Conservation (phyloP, 2,888 invertebrate genomes). For the Labia minor region DNA sequence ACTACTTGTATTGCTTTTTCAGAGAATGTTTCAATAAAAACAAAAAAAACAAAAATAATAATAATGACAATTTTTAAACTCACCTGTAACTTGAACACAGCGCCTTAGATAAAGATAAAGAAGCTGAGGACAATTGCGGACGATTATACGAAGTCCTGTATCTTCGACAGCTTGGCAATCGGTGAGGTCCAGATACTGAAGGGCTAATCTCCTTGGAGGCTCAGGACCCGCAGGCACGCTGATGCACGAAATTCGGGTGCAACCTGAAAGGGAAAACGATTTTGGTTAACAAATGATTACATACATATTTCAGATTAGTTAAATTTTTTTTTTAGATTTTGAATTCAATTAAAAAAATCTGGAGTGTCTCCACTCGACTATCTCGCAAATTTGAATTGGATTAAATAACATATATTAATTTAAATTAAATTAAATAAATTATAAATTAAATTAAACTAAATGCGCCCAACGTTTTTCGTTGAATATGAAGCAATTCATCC, state of each 20-base stretch:
- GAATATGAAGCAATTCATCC: no score
- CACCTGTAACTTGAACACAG: constrained; percentile 78
- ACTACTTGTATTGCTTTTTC: not conserved
- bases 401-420: no score
- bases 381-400: no score
- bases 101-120: constrained; percentile 77
- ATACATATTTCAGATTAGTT: no score
- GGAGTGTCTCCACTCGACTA: no score
- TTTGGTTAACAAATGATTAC: no score
- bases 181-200: constrained; percentile 82
- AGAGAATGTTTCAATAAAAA: not conserved
- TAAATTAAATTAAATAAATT: no score
- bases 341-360: no score
- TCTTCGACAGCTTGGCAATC: constrained; percentile 80
- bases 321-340: no score
- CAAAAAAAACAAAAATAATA: no score
- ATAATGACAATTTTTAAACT: constrained; percentile 16
- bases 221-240: constrained; percentile 55
- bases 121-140: constrained; percentile 77
- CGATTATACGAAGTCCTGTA: constrained; percentile 68
- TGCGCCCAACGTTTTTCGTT: no score
- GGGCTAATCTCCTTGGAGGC: constrained; percentile 53
- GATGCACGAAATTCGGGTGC: constrained; percentile 68
- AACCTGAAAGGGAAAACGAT: constrained; percentile 39
- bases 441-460: no score